Conservation (phyloP, 2,113 vertebrate genomes). For the Scopus umbretta region DNA sequence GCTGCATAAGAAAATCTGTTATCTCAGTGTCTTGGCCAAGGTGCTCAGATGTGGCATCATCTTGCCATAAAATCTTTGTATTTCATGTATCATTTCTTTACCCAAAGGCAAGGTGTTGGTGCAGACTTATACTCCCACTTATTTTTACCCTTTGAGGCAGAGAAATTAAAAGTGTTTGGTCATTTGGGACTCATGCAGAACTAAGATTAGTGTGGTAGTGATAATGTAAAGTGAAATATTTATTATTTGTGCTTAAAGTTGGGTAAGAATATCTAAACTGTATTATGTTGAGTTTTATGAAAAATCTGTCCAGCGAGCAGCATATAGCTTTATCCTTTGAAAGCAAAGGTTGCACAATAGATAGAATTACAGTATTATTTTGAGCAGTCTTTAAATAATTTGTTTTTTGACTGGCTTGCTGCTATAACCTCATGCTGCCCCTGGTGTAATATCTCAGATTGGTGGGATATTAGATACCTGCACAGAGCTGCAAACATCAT, state of each 20-base stretch:
- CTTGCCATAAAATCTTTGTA: neutral
- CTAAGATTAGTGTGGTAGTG: neutral
- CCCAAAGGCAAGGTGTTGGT: neutral
- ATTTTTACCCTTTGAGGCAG: neutral
- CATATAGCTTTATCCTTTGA: neutral
- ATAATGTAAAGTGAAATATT: neutral
- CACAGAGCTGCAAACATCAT: neutral
- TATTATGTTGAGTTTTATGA: neutral
- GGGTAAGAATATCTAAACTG: neutral
- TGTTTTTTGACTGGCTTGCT: neutral
- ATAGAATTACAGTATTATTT: constrained; percentile 17
- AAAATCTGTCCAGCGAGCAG: neutral
- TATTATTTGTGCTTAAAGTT: neutral
- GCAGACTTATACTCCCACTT: neutral
- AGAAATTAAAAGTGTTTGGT: neutral
- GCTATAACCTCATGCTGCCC: neutral
- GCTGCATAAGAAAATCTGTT: neutral
- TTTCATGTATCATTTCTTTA: neutral
- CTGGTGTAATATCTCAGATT: neutral
- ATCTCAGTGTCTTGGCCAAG: neutral
- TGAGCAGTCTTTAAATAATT: constrained; percentile 12
- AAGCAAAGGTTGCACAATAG: neutral
- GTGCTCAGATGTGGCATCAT: neutral
- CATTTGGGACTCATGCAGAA: neutral
- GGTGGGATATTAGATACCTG: constrained; percentile 8